These are phyloP conservation scores for Scrobipalpa costella DNA, from an alignment of 2,888 invertebrate genomes.

Conservation along the genomic window DNA sequence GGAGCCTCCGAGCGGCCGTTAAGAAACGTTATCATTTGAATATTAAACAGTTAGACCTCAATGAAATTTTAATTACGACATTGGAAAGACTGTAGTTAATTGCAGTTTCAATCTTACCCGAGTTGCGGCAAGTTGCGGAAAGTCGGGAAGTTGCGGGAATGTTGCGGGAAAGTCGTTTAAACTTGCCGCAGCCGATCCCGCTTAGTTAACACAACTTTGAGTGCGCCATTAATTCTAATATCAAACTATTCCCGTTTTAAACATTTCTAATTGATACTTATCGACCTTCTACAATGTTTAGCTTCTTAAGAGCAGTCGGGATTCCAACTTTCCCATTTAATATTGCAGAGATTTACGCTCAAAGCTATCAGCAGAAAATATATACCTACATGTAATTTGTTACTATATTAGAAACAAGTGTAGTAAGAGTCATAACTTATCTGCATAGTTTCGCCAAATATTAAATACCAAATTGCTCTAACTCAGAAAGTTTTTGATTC, in stretches of 20 bases:
- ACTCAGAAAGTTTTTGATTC: too few species aligned
- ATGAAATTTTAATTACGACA: constrained; percentile 30
- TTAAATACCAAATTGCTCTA: too few species aligned
- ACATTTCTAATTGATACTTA: constrained; percentile 23
- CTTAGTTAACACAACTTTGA: constrained; percentile 31
- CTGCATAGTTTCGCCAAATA: too few species aligned
- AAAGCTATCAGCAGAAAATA: too few species aligned
- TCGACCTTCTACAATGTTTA: constrained; percentile 1
- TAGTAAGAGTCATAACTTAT: too few species aligned
- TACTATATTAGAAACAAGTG: too few species aligned
- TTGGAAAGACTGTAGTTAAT: constrained; percentile 36
- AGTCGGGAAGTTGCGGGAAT: constrained; percentile 9
- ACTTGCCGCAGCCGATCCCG: constrained; percentile 29
- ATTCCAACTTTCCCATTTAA: too few species aligned
- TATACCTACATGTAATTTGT: too few species aligned
- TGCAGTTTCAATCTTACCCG: constrained; percentile 33
- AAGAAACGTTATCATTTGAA: constrained; percentile 14
- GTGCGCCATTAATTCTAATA: constrained; percentile 31
- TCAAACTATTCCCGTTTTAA: constrained; percentile 31
- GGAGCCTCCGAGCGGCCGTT: neutral
- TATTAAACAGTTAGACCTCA: constrained; percentile 16
- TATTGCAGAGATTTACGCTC: too few species aligned
- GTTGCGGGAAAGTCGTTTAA: constrained; percentile 32
- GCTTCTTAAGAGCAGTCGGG: neutral
- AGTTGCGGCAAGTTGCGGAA: constrained; percentile 11